A percentile compares a stretch with the other conserved stretches of the same genome.
Conservation (phyloP, 1,140 invertebrate species). For the Drosophila neocordata region DNA sequence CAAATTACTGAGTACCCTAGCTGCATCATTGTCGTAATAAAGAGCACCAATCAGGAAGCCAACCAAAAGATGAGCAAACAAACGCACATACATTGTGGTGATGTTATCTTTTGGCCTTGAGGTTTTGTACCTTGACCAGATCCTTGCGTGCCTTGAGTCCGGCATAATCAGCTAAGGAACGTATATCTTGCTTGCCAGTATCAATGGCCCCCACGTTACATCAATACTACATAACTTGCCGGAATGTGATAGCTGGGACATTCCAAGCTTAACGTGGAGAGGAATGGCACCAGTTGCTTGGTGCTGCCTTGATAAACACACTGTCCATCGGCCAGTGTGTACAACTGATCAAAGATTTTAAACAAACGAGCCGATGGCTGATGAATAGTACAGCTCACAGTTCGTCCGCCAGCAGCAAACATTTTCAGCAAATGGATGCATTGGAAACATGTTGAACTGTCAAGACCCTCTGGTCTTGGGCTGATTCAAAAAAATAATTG, state of each 20-base stretch:
- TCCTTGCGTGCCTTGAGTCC: constrained; percentile 84
- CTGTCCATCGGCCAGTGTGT: constrained; percentile 95
- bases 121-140: constrained; percentile 74
- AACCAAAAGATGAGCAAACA: constrained; percentile 96
- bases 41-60: constrained; percentile 95
- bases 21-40: constrained; percentile 96
- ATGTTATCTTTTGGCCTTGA: constrained; percentile 82
- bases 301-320: constrained; percentile 97
- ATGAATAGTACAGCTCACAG: constrained; percentile 98
- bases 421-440: constrained; percentile 94
- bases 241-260: constrained; percentile 98
- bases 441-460: constrained; percentile 97
- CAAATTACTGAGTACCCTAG: constrained; percentile 97
- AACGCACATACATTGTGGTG: constrained; percentile 91
- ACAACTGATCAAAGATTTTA: constrained; percentile 98
- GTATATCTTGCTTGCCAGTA: constrained; percentile 91
- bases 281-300: constrained; percentile 93
- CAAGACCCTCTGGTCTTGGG: constrained; percentile 97
- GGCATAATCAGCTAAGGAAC: constrained; percentile 83
- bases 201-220: constrained; percentile 94
- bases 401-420: constrained; percentile 94
- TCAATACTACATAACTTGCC: constrained; percentile 98
- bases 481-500: constrained; percentile 98
- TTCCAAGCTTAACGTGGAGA: constrained; percentile 90
- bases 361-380: constrained; percentile 98